Base-by-base conservation (phyloP, 1,140 invertebrate species). In the Drosophila persimilis region DNA sequence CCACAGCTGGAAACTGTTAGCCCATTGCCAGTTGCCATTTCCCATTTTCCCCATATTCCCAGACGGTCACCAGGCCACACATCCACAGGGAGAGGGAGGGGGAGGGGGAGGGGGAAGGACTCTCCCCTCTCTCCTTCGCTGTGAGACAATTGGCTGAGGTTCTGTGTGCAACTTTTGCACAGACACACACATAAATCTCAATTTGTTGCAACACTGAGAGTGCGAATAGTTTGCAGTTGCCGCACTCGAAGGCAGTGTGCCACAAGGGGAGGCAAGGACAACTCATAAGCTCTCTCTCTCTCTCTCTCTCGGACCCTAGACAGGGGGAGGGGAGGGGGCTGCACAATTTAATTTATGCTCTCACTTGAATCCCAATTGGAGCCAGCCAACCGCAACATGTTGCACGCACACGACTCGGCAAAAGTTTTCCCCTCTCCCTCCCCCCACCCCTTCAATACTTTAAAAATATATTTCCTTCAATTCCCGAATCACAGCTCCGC, bases 341-440 rank as follows among this genome's bases (percentile, higher is more conserved):
- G 17, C 52, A 59, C 77, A 74, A 86, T 86, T 86, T 80, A 88
- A 88, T 86, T 86, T 86, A 88, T 86, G 81, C 83, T 88, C 83
- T 88, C 74, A 69, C 83, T 88, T 74, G 70, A 88, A 64, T 88
- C 81, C 81, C 81, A 88, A 86, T 86, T 81, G 81, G 70, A 78
- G 52, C 51, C 81, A 86, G 58, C 65, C 81, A 80, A 81, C 81
- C 81, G 83, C 77, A 86, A 75, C 81, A 88, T 86, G 81, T 88
- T 86, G 83, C 81, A 88, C 75, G 65, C 53, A 51, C 9, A 11
- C 35, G 35, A 3, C 35, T 35, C 58, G 29, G 17, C 17, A 17
- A 17, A 17, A 17, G 17, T 17, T 17, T 17, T 17, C 1, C 17
- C 17, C 17, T 1, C 1, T 17, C 17, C 17, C 17, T 17, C 17